Evolutionary conservation across 1,140 invertebrate species (phyloP).

Genomic region (Muscidifurax raptorellus): DNA sequence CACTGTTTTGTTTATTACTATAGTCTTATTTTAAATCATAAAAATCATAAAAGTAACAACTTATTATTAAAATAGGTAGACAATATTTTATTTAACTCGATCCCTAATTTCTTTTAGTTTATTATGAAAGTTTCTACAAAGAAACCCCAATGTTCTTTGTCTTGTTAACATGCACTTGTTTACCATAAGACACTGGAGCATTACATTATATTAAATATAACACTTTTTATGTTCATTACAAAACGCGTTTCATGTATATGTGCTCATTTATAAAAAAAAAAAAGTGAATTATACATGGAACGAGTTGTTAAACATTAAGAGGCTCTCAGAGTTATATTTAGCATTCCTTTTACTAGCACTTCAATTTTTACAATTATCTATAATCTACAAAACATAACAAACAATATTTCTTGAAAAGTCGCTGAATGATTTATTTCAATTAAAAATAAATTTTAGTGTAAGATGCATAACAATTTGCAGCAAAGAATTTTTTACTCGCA

Average conservation of each 20-base stretch:
- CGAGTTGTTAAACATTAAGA: slow-evolving; percentile 24
- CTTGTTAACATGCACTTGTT: slow-evolving; percentile 31
- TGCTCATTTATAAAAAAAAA: slow-evolving; percentile 26
- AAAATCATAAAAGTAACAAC: slow-evolving; percentile 61
- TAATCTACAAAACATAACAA: slow-evolving; percentile 16
- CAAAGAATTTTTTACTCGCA: slow-evolving; percentile 6
- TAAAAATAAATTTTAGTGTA: background rate
- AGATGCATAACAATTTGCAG: background rate
- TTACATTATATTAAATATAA: slow-evolving; percentile 37
- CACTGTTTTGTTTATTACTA: slow-evolving; percentile 49
- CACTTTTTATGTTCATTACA: slow-evolving; percentile 40
- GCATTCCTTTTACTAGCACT: slow-evolving; percentile 13
- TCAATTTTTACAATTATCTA: slow-evolving; percentile 22
- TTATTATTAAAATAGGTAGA: slow-evolving; percentile 54
- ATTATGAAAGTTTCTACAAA: slow-evolving; percentile 35
- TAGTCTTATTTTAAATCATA: slow-evolving; percentile 60
- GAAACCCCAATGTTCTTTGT: slow-evolving; percentile 27
- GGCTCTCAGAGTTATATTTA: slow-evolving; percentile 23
- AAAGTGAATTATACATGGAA: slow-evolving; percentile 18
- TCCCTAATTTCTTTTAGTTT: slow-evolving; percentile 32
- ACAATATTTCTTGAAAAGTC: slow-evolving; percentile 18
- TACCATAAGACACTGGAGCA: slow-evolving; percentile 38
- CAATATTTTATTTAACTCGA: slow-evolving; percentile 51
- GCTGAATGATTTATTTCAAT: background rate
- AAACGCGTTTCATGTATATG: slow-evolving; percentile 27